Evolutionary conservation across 2,113 vertebrate species (phyloP), one percentile per base, ranked within the genome.

Genomic region (Miniopterus natalensis): DNA sequence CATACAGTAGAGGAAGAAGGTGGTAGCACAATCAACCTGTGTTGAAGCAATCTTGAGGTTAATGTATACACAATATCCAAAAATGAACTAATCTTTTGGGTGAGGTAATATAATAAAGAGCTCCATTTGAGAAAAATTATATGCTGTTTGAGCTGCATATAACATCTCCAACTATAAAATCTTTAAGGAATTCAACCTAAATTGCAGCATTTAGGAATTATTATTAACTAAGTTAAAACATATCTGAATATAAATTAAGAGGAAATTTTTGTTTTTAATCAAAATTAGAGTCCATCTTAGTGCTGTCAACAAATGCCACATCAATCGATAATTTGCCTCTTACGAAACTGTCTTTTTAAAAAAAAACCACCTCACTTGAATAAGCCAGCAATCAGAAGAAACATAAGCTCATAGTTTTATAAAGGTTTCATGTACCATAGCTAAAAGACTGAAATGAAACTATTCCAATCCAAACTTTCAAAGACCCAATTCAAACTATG

Each of bases 11-110:
- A 79, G 78, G 88, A 94, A 97, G 80, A 73, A 70, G 83, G 31
- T 47, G 12, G 23, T 49, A 65, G 55, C 29, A 27, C 23, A 59
- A 51, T 27, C 78, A 96, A 85, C 1, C 53, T 21, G 40, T 92
- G 63, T 92, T 92, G 90, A 97, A 97, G 96, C 57, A 66, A 47
- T 90, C 59, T 47, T 68, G 90, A 84, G 77, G 61, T 87, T 91
- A 94, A 77, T 36, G 75, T 63, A 81, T 71, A 94, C 61, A 92
- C 57, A 92, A 86, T 57, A 80, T 13, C 65, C 66, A 79, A 88
- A 92, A 90, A 91, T 88, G 70, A 95, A 84, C 80, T 88, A 88
- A 90, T 95, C 55, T 74, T 63, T 75, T 83, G 5, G 45, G 25
- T 88, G 66, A 95, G 93, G 78, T 80, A 96, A 97, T 27, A 92